A percentile compares a stretch with the other conserved stretches of the same genome.
Evolutionary conservation across 2,797 vertebrate species (phyloP).

Genomic region (Molothrus aeneus): DNA sequence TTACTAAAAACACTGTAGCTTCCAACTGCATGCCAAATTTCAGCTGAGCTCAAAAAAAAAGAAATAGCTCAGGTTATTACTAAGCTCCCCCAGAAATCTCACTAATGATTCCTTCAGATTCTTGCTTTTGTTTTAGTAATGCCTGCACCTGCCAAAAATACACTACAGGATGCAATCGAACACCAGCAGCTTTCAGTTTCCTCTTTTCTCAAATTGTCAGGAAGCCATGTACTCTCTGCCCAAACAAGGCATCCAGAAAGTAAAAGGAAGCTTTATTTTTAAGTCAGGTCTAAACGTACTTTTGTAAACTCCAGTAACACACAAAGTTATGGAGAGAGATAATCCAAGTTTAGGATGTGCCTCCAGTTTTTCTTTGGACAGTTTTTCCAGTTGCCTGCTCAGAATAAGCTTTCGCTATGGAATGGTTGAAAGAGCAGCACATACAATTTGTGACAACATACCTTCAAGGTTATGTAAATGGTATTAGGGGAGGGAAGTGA

Average conservation of each 20-base stretch:
- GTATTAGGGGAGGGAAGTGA: background rate
- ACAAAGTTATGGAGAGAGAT: background rate
- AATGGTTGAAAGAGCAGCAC: background rate
- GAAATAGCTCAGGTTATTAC: background rate
- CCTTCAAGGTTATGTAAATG: background rate
- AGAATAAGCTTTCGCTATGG: background rate
- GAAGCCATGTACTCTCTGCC: slow-evolving; percentile 16
- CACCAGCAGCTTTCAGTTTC: slow-evolving; percentile 56
- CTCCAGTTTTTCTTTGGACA: background rate
- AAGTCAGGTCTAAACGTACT: background rate
- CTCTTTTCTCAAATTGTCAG: slow-evolving; percentile 41
- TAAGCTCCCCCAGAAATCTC: background rate
- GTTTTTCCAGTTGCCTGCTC: background rate
- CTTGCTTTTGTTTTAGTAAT: slow-evolving; percentile 47
- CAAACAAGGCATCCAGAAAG: slow-evolving; percentile 28
- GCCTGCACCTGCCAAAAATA: slow-evolving; percentile 58
- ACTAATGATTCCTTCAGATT: background rate
- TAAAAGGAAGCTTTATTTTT: slow-evolving; percentile 47
- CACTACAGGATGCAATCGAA: slow-evolving; percentile 9
- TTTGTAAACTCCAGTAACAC: background rate
- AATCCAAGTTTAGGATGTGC: background rate
- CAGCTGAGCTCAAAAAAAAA: background rate
- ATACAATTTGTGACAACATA: background rate
- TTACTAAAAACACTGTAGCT: background rate
- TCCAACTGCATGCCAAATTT: background rate